phyloP scores from a whole-genome alignment of 2,113 vertebrate genomes.

The Chaetorhynchus papuensis region DNA sequence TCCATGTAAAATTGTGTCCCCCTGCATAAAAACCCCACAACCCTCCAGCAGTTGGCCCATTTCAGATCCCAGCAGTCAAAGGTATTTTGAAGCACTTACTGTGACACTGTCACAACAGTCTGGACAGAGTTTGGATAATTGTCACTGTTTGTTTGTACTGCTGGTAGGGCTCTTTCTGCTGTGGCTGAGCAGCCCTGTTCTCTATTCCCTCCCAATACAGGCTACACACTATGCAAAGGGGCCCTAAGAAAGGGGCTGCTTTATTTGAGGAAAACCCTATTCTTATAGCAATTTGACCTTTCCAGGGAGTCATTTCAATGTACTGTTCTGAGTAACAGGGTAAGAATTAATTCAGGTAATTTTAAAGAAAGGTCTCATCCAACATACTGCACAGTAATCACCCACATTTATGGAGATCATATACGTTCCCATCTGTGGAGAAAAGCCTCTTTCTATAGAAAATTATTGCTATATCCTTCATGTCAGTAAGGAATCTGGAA shows the following conservation, averaged over 20 bases:
- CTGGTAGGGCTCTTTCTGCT: not conserved
- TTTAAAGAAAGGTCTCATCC: not conserved
- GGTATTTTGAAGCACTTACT: not conserved
- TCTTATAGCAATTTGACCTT: not conserved
- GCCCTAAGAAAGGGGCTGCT: not conserved
- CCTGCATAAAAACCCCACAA: not conserved
- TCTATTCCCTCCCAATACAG: not conserved
- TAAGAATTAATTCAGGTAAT: not conserved
- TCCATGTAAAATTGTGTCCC: not conserved
- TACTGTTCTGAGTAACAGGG: not conserved
- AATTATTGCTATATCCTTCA: not conserved
- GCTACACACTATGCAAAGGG: not conserved
- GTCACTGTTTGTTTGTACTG: not conserved
- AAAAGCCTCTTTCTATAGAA: not conserved
- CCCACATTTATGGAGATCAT: not conserved
- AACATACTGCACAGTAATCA: not conserved
- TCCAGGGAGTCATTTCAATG: not conserved
- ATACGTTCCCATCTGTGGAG: rapidly evolving
- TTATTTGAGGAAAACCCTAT: not conserved
- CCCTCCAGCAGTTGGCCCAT: not conserved
- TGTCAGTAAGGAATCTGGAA: not conserved
- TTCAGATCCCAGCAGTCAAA: not conserved
- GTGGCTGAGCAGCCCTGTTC: not conserved
- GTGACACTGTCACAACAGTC: not conserved
- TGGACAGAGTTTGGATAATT: not conserved